These are phyloP conservation scores for Trissoscelio sp. DNA, from an alignment of 2,888 invertebrate species.

Conservation along the genomic window DNA sequence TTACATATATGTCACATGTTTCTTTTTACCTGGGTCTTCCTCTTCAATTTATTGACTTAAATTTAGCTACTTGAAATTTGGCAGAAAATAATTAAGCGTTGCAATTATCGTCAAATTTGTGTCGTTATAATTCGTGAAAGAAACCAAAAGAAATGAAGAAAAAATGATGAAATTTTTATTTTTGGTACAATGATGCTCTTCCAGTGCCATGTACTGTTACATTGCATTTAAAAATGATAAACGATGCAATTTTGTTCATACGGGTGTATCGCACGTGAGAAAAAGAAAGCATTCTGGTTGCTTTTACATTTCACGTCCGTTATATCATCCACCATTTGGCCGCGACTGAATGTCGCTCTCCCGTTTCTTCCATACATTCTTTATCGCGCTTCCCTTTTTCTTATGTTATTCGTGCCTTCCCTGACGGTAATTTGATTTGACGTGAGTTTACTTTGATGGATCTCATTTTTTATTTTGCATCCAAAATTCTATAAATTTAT, in stretches of 20 bases:
- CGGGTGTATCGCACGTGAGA: constrained; percentile 46
- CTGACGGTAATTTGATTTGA: constrained; percentile 27
- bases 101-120: too few species aligned
- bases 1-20: too few species aligned
- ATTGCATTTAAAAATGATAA: constrained; percentile 63
- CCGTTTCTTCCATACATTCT: constrained; percentile 50
- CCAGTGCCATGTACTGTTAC: constrained; percentile 50
- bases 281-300: constrained; percentile 50
- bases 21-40: too few species aligned
- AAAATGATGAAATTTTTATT: constrained; percentile 16
- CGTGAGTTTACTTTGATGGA: background rate
- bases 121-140: too few species aligned
- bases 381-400: constrained; percentile 36
- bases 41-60: too few species aligned
- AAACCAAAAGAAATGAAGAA: too few species aligned
- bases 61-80: too few species aligned
- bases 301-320: constrained; percentile 55
- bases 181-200: constrained; percentile 36
- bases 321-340: constrained; percentile 61
- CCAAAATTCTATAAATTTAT: background rate
- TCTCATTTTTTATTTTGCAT: background rate
- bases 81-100: too few species aligned
- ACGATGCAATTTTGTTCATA: constrained; percentile 59
- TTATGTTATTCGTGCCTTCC: constrained; percentile 8
- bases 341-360: constrained; percentile 50